Base-by-base conservation (phyloP, 2,888 invertebrate genomes). In the Cryptus viduatorius region DNA sequence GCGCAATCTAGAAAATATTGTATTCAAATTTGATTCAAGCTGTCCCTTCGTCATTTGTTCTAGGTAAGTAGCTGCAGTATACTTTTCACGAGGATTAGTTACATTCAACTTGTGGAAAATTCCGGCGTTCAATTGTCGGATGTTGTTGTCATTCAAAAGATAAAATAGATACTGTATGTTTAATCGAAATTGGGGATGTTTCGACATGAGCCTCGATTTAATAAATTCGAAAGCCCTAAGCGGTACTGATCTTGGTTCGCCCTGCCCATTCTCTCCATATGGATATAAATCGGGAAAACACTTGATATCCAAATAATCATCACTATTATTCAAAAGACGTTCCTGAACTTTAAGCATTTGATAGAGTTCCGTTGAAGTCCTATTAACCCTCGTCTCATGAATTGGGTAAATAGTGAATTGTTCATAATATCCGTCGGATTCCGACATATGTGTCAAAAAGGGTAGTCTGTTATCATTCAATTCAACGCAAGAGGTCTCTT, bases 161-260 rank as follows among this genome's bases (percentile, higher is more conserved):
- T 83, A 89, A 84, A 90, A 90, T 7, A 90, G 50, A 82, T 89
- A 89, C 73, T 89, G 90, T 16, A 81, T 69, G 83, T 90, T 88
- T 31, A 87, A 76, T n/a, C n/a, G n/a, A n/a, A n/a, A n/a, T n/a
- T n/a, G n/a, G n/a, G n/a, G n/a, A n/a, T n/a, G n/a, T n/a, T n/a
- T n/a, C n/a, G n/a, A n/a, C n/a, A n/a, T n/a, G n/a, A n/a, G n/a
- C n/a, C n/a, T n/a, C n/a, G n/a, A n/a, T n/a, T 90, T 90, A 19
- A 88, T 88, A 31, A 82, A 88, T 67, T 88, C 87, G 69, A 68
- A 86, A 79, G 87, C 83, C 44, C 82, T 75, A 61, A 90, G 64
- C 59, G 59, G 42, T 37, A 67, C 59, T 31, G 48, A 29, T 61
- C 89, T 77, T 42, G 82, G 24, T 29, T 80, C 76, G 50, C 73